A percentile compares a stretch with the other conserved stretches of the same genome.
Conservation (phyloP, 1,140 invertebrate species). For the Caenorhabditis remanei region DNA sequence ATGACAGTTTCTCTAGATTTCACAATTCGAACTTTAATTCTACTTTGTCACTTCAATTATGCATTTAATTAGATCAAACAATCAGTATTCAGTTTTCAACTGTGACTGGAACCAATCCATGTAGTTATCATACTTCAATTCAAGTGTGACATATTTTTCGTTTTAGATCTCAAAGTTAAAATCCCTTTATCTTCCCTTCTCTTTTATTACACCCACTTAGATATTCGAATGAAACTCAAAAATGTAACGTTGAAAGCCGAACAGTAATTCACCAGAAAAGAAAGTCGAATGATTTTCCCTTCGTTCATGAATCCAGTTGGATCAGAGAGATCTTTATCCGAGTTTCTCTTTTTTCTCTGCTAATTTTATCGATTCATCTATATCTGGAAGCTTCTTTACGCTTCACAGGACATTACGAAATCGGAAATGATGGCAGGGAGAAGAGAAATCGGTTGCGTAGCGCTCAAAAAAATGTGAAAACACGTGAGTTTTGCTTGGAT, state of each 20-base stretch:
- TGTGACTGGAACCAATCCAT: conserved; percentile 21
- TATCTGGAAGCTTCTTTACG: conserved; percentile 14
- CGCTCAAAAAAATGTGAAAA: neutral
- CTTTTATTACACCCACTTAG: no score
- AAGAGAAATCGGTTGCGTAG: conserved; percentile 1
- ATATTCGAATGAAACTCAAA: neutral
- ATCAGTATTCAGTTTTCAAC: neutral
- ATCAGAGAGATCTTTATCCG: conserved; percentile 19
- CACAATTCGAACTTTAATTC: no score
- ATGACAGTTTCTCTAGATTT: no score
- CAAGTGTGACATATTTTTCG: no score
- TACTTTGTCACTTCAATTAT: neutral
- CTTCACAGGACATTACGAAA: neutral
- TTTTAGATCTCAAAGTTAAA: neutral
- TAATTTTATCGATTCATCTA: conserved; percentile 17
- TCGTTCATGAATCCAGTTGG: neutral
- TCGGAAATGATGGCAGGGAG: neutral
- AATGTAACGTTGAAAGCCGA: conserved; percentile 7
- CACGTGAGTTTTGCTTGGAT: no score
- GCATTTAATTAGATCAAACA: neutral
- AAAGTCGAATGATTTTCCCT: neutral
- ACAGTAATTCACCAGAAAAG: neutral
- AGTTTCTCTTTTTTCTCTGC: neutral
- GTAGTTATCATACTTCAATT: neutral
- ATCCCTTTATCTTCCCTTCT: neutral